Conservation (phyloP, 2,113 vertebrate species). For the Rattus norvegicus region GRCr8 NC_086039.1:17321001-17321500, state of each 20-base stretch:
- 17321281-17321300: background rate
- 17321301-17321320: background rate
- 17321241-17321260: background rate
- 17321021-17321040: slow-evolving; percentile 95
- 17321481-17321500: slow-evolving; percentile 20
- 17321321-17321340: background rate
- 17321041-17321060: slow-evolving; percentile 92
- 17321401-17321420: background rate
- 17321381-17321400: slow-evolving; percentile 68
- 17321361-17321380: background rate
- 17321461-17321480: background rate
- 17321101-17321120: slow-evolving; percentile 79
- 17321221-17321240: background rate
- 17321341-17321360: background rate
- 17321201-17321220: background rate
- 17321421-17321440: slow-evolving; percentile 35
- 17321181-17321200: background rate
- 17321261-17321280: slow-evolving; percentile 58
- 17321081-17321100: slow-evolving; percentile 93
- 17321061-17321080: slow-evolving; percentile 96
- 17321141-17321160: rapidly evolving
- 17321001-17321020: slow-evolving; percentile 92
- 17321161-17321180: background rate
- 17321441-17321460: background rate
- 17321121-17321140: background rate